A percentile compares a stretch with the other conserved stretches of the same genome.
Evolutionary conservation across 2,888 invertebrate species (phyloP).

Genomic region (Myopa tessellatipennis): DNA sequence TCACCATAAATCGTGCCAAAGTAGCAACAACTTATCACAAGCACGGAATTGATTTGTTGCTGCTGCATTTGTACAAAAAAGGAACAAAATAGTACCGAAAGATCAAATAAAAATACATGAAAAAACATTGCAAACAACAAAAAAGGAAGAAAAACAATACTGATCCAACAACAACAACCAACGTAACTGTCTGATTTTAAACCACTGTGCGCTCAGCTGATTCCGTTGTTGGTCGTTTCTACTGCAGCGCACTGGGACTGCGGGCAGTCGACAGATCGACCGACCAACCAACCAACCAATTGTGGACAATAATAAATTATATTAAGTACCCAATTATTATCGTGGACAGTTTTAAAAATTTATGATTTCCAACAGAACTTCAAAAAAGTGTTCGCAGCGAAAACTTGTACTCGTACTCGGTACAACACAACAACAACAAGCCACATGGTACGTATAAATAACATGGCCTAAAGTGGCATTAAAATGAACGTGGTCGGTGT

Average conservation of each 20-base stretch:
- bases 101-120: too few relatives aligned
- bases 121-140: too few relatives aligned
- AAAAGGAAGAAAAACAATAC: too few relatives aligned
- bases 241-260: neutral
- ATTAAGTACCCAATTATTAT: conserved; percentile 40
- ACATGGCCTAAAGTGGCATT: conserved; percentile 20
- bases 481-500: conserved; percentile 23
- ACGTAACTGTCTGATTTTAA: neutral
- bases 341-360: conserved; percentile 36
- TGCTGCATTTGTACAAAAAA: neutral
- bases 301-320: conserved; percentile 35
- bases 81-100: neutral
- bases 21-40: neutral
- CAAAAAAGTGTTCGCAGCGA: neutral
- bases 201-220: neutral
- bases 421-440: conserved; percentile 6
- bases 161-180: neutral
- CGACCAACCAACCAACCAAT: conserved; percentile 6
- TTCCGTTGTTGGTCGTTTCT: neutral
- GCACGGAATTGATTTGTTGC: conserved; percentile 23
- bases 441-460: conserved; percentile 1
- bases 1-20: conserved; percentile 17
- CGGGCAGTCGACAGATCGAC: too few relatives aligned
- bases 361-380: conserved; percentile 25
- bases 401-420: neutral